Evolutionary conservation across 2,888 invertebrate genomes (phyloP).

Genomic region (Xestia xanthographa): DNA sequence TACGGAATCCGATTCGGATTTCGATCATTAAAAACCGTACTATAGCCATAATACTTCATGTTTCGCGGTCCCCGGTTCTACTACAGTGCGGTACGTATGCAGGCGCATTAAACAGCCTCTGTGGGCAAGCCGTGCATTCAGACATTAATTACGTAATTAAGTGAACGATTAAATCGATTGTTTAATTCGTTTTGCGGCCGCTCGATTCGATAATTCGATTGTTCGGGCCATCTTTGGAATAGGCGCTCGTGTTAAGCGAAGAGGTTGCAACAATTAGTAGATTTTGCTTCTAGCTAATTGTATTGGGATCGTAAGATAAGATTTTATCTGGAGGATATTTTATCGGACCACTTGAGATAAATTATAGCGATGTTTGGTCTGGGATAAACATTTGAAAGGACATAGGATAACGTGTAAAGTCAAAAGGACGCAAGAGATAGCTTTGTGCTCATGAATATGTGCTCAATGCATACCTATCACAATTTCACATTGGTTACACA

Average conservation of each 20-base stretch:
- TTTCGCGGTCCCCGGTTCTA: conserved; percentile 61
- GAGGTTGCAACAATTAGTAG: conserved; percentile 61
- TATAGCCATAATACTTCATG: conserved; percentile 63
- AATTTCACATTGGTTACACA: neutral
- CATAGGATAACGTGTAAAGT: neutral
- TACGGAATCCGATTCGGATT: conserved; percentile 47
- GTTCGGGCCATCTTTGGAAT: conserved; percentile 61
- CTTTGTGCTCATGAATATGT: neutral
- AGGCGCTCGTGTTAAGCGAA: conserved; percentile 34
- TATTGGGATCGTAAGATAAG: conserved; percentile 33
- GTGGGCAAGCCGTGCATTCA: conserved; percentile 70
- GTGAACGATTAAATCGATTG: conserved; percentile 85
- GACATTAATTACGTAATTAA: conserved; percentile 86
- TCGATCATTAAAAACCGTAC: conserved; percentile 63
- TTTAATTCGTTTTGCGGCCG: conserved; percentile 82
- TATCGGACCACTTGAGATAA: conserved; percentile 19
- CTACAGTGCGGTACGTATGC: conserved; percentile 64
- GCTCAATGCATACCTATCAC: neutral
- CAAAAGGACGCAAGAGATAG: neutral
- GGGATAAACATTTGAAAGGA: neutral
- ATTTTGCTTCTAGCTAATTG: conserved; percentile 50
- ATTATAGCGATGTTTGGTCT: conserved; percentile 14
- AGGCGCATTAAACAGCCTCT: conserved; percentile 69
- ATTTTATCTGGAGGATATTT: conserved; percentile 32
- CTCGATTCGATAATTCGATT: conserved; percentile 73